Evolutionary conservation across 2,888 invertebrate species (phyloP), one percentile per base, ranked within the genome.

Genomic region (Drosophila pegasa): DNA sequence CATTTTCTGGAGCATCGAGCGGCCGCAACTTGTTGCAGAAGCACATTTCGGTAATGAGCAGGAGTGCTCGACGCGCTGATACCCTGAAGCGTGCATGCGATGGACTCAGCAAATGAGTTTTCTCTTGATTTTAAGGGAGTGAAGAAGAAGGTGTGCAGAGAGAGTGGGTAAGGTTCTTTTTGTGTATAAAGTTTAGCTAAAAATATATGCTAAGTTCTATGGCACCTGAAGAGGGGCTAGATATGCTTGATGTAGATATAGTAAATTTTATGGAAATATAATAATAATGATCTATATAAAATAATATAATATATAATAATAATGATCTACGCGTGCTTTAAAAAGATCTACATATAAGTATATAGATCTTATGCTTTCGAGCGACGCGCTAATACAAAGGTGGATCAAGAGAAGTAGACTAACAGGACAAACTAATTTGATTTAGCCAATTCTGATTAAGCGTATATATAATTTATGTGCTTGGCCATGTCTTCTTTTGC

Each of bases 1-100:
- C 57, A 56, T 69, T 80, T 80, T 80, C 45, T 68, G 77, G 69
- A 76, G 59, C 69, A 68, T 51, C 45, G 20, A 60, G 16, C 4
- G 43, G 38, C 22, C 14, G 18, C 18, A 50, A 48, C 52, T 41
- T 41, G 37, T 61, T 52, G 54, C 48, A 57, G 61, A 33, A 50
- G 16, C 35, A 20, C 9, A 40, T 59, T 66, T 56, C 56, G 29
- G 16, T 2, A 18, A 18, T 12, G 3, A 12, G 27, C 7, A 0
- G 16, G 37, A 29, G 27, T 12, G 10, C 2, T 29, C 10, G 45
- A 29, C 45, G 27, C 3, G 27, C 16, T 18, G 27, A 27, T 29
- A 45, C 45, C 18, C 12, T 3, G 16, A 33, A n/a, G n/a, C n/a
- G n/a, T n/a, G 50, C 45, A 14, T n/a, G 25, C 10, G 12, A n/a